These are phyloP conservation scores for Manis crassicaudata DNA, from an alignment of 2,797 vertebrate species.

Conservation along the genomic window DNA sequence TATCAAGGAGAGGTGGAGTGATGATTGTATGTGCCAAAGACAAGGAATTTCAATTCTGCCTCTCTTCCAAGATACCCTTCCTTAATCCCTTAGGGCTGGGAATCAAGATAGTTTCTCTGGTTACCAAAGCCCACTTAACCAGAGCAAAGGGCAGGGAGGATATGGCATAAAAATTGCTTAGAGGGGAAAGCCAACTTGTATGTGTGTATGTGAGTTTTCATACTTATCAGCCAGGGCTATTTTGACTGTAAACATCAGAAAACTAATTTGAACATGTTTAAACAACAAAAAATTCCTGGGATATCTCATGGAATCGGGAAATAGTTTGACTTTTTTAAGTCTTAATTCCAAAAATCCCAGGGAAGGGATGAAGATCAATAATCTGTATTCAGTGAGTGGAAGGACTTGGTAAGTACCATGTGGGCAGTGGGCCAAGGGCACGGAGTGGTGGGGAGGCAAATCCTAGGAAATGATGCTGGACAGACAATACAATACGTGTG, in stretches of 20 bases:
- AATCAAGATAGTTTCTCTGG: slow-evolving; percentile 37
- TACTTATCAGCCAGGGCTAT: neutral
- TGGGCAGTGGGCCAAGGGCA: neutral
- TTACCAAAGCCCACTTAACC: slow-evolving; percentile 38
- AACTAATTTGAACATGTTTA: slow-evolving; percentile 49
- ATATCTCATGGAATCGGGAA: neutral
- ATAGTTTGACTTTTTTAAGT: neutral
- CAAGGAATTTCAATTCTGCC: neutral
- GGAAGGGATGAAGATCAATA: neutral
- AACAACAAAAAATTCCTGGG: neutral
- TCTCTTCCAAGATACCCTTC: slow-evolving; percentile 1
- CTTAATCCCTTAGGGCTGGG: slow-evolving; percentile 39
- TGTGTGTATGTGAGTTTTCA: neutral
- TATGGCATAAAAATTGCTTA: neutral
- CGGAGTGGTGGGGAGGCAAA: neutral
- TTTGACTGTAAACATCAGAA: neutral
- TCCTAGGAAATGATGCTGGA: neutral
- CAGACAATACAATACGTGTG: neutral
- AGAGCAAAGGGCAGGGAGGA: slow-evolving; percentile 15
- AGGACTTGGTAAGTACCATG: neutral
- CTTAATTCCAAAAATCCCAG: slow-evolving; percentile 7
- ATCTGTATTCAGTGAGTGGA: neutral
- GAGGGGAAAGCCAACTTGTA: neutral
- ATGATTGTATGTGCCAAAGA: neutral
- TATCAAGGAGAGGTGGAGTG: neutral